A percentile compares a stretch with the other conserved stretches of the same genome.
phyloP scores from a whole-genome alignment of 2,888 invertebrate genomes.

The Ashinkailepas kermadecensis region DNA sequence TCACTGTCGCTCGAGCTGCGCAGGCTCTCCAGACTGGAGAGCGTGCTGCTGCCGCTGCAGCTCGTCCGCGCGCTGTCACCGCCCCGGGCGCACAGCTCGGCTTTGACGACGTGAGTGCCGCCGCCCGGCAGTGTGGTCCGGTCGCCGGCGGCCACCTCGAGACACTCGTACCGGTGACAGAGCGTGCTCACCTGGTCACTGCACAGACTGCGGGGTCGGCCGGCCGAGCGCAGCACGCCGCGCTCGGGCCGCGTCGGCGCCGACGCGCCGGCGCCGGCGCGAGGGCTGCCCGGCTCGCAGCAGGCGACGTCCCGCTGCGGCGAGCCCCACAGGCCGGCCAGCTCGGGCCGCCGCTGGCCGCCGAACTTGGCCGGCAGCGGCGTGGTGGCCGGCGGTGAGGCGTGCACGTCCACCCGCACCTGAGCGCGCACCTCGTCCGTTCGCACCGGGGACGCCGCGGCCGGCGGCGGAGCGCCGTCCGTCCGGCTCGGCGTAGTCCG shows the following conservation, averaged over 20 bases:
- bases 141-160: background rate
- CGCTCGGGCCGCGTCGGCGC: background rate
- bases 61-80: background rate
- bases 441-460: background rate
- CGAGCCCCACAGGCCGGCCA: background rate
- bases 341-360: background rate
- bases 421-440: background rate
- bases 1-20: constrained; percentile 80
- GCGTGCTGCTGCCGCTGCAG: constrained; percentile 26
- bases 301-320: background rate
- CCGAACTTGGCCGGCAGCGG: background rate
- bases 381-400: background rate
- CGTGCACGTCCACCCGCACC: background rate
- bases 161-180: constrained; percentile 4
- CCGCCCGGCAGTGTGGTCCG: background rate
- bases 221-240: background rate
- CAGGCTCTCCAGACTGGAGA: constrained; percentile 69
- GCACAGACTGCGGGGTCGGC: background rate
- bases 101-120: background rate
- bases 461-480: background rate
- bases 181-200: background rate
- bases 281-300: too few relatives aligned
- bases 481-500: background rate
- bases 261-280: background rate
- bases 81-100: too few relatives aligned